Evolutionary conservation across 2,113 vertebrate genomes (phyloP), one percentile per base, ranked within the genome.

Genomic region (Tympanuchus pallidicinctus): DNA sequence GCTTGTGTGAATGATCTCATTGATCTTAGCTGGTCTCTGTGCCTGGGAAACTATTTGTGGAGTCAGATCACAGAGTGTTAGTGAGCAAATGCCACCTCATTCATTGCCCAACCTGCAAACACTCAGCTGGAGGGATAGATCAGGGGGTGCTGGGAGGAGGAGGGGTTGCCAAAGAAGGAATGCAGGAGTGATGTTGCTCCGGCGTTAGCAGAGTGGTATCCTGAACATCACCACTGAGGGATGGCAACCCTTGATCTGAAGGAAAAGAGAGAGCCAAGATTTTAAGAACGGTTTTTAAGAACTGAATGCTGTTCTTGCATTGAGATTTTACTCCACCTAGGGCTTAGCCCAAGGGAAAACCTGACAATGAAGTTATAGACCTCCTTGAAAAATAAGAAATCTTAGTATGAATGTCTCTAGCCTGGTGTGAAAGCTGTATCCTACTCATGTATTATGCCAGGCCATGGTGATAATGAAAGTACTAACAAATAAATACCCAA

Each of bases 1-100:
- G 78, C 83, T 92, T 71, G 63, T 93, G 83, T 83, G 92, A 90
- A 82, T 91, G 86, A 95, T 94, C 89, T 96, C 81, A 89, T 61
- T 93, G 87, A 88, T 93, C 84, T 89, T 71, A 24, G 57, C 34
- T 43, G 85, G 63, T 91, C 67, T 89, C 84, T 85, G 42, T 75
- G 65, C 75, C 84, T 88, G 64, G 69, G 75, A 92, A 94, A 82
- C 74, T 88, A 79, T 93, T 63, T 87, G 60, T 92, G 89, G 91
- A 82, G 92, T 85, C 81, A 82, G 42, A 87, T 59, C 94, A 84
- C 36, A 82, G 82, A 80, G 22, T 24, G 50, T 67, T 82, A 74
- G 65, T 77, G 34, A 85, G 79, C 25, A 89, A 95, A 76, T 10
- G 48, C 45, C 45, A 24, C 64, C 64, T 80, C 79, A 28, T 63